Base-by-base conservation (phyloP, 1,140 invertebrate species). In the Manduca sexta region DNA sequence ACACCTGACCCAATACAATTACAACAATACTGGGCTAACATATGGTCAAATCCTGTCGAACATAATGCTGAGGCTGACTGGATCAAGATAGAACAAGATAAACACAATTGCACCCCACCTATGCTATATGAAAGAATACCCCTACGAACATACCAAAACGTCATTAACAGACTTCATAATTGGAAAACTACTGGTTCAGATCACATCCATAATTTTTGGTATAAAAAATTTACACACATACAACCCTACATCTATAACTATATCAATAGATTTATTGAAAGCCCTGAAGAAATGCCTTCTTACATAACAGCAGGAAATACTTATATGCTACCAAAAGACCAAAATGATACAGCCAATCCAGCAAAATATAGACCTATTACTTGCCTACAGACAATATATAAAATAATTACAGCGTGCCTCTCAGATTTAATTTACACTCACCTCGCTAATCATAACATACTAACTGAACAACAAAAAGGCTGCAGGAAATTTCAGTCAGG, bases 261-360 rank as follows among this genome's bases (percentile, higher is more conserved):
- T 33, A 16, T 54, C 10, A 44, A 48, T 26, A 43, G 16, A 7
- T 47, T 49, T 11, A 38, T 49, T 13, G 14, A 40, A 7, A 21
- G 37, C 7, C 46, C 42, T 7, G 15, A 45, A 7, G 35, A n/a
- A 30, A 38, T 56, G 14, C 54, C 49, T 12, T 7, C 11, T 5
- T 52, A 39, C 39, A 21, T 63, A 44, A 59, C 40, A 4, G 33
- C 49, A 7, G 60, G 50, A 12, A 52, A 8, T 16, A 69, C 56
- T 5, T 60, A 65, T 43, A 15, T 63, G 8, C 53, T 48, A 15
- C 53, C 62, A 4, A 69, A 69, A 58, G 49, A 54, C 14, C 18
- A 14, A 15, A 21, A 21, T 21, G 40, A 57, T 33, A 46, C 40
- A n/a, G 34, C 41, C 7, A 43, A 56, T 66, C 21, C 21, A 21